A percentile compares a stretch with the other conserved stretches of the same genome.
Conservation (phyloP, 2,888 invertebrate species). For the Sarcophaga caerulescens region DNA sequence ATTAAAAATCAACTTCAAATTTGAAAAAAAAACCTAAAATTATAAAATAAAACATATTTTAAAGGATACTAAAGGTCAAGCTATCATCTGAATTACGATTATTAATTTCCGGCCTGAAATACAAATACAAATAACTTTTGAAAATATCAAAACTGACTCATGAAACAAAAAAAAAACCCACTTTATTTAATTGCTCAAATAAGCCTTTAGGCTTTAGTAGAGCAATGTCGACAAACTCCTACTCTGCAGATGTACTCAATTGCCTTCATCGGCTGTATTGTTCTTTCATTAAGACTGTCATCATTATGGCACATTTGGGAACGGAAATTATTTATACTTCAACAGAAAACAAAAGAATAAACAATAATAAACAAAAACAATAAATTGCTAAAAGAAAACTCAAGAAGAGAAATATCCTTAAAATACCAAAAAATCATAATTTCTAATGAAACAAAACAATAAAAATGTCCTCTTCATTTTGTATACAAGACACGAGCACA, state of each 20-base stretch:
- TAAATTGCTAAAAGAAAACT: not conserved
- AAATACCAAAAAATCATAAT: slow-evolving; percentile 17
- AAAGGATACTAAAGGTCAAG: not conserved
- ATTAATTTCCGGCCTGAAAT: not conserved
- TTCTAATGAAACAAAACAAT: slow-evolving; percentile 35
- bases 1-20: not conserved
- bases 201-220: not conserved
- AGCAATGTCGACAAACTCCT: not conserved
- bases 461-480: slow-evolving; percentile 23
- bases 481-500: not conserved
- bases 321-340: slow-evolving; percentile 34
- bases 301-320: slow-evolving; percentile 34
- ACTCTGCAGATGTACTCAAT: not conserved
- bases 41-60: not conserved
- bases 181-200: not conserved
- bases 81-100: not conserved
- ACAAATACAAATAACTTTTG: not conserved
- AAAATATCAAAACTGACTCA: too few species aligned
- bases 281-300: slow-evolving; percentile 32
- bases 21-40: not conserved
- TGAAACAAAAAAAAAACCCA: not conserved
- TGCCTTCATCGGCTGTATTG: not conserved
- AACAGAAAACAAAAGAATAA: not conserved
- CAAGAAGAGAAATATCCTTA: not conserved
- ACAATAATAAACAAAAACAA: not conserved